Percentiles rank a stretch among this genome's conserved stretches.
These are phyloP conservation scores for Salvator merianae DNA, from an alignment of 2,113 vertebrate genomes.

Conservation along the genomic window DNA sequence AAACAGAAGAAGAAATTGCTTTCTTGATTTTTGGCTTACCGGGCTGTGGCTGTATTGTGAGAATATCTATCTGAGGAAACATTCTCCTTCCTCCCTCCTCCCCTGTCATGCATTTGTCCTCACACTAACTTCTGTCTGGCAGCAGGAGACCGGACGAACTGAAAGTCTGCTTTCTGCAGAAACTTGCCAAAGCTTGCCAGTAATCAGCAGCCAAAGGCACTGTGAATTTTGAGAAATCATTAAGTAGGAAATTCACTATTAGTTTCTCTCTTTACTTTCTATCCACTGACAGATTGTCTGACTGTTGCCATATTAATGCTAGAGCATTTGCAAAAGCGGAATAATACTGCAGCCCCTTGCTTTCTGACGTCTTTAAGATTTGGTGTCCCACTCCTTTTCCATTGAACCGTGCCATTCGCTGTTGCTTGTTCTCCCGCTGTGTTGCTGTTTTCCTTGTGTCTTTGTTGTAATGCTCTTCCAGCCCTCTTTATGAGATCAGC, in stretches of 20 bases:
- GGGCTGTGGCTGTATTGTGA: background rate
- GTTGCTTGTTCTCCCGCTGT: too few species aligned
- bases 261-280: conserved; percentile 5
- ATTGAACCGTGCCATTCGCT: background rate
- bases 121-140: conserved; percentile 49
- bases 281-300: background rate
- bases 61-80: background rate
- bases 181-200: conserved; percentile 72
- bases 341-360: too few species aligned
- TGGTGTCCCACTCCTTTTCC: background rate
- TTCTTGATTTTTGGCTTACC: conserved; percentile 1
- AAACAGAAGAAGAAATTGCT: conserved; percentile 9
- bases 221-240: conserved; percentile 51
- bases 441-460: background rate
- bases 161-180: conserved; percentile 53
- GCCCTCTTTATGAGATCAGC: background rate
- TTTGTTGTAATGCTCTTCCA: background rate
- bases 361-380: background rate
- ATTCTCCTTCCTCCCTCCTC: background rate
- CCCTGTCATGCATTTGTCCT: conserved; percentile 57
- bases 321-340: background rate
- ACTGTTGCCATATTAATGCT: background rate
- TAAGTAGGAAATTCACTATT: conserved; percentile 44
- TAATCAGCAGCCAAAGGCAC: conserved; percentile 57
- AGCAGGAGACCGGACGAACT: conserved; percentile 59